Base-by-base conservation (phyloP, 2,113 vertebrate species). In the Echinops telfairi region DNA sequence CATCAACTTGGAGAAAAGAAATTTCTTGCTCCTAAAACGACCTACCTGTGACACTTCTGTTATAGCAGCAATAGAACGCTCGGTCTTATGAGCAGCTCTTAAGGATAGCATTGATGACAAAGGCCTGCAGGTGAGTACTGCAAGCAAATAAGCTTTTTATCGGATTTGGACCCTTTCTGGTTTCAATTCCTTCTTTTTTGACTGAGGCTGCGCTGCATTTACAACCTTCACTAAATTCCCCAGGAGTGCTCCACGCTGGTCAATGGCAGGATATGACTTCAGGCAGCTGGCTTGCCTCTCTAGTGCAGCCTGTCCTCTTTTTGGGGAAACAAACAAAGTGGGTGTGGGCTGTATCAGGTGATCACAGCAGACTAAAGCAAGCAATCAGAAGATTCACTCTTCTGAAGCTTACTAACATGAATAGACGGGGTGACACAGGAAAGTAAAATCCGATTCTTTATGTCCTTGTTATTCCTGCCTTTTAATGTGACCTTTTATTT, bases 401-500 rank as follows among this genome's bases (percentile, higher is more conserved):
- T 87, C 93, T 83, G 0, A 40, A 88, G 81, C 10, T 88, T 43
- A 16, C 66, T 64, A 8, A 58, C 27, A 88, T 80, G 71, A 83
- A 29, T 58, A 19, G 43, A 33, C 81, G 68, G 3, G 14, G 25
- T 31, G n/a, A 73, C 25, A 70, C 3, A 73, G 57, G 38, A 90
- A 62, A 85, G 9, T 0, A 33, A 89, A 57, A 53, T 22, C 81
- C 40, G 40, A 22, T 84, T 77, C 93, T 88, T 64, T 53, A 40
- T 57, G 19, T 4, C 27, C 38, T 58, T 80, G 12, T 22, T 19
- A 3, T 68, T 89, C 40, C 58, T 89, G 43, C 53, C 36, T 79
- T 81, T 60, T 57, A 33, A 38, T 8, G 27, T 70, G 53, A 76
- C n/a, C 60, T 91, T 93, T 85, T 22, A 71, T 60, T 93, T 92